Evolutionary conservation across 2,888 invertebrate genomes (phyloP).

Genomic region (Phrixothrix hirtus): DNA sequence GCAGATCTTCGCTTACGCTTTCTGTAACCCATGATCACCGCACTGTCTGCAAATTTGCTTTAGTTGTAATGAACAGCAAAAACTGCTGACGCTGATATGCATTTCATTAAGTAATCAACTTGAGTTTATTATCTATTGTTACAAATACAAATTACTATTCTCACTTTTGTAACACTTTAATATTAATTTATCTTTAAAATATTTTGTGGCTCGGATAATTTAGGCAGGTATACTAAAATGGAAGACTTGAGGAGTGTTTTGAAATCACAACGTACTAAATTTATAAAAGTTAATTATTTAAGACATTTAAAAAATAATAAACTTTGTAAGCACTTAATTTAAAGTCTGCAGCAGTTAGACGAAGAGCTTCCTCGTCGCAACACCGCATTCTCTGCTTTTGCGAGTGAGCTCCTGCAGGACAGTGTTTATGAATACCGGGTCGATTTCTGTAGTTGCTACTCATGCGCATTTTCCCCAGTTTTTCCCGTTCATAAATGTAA

Average conservation of each 20-base stretch:
- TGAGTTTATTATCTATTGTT: not conserved
- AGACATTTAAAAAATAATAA: too few species aligned
- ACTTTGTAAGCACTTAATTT: too few species aligned
- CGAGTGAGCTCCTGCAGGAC: conserved; percentile 24
- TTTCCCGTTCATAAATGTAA: conserved; percentile 20
- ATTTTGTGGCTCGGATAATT: conserved; percentile 28
- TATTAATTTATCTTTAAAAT: not conserved
- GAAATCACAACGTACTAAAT: too few species aligned
- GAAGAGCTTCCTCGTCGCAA: conserved; percentile 9
- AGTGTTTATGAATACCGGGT: conserved; percentile 25
- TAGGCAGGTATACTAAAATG: conserved; percentile 22
- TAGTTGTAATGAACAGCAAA: conserved; percentile 10
- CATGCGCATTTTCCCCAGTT: conserved; percentile 23
- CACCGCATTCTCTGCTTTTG: conserved; percentile 19
- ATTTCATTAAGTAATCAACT: conserved; percentile 14
- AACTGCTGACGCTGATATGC: conserved; percentile 18
- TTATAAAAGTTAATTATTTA: too few species aligned
- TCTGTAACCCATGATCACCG: conserved; percentile 21
- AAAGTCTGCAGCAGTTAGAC: not conserved
- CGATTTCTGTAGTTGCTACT: conserved; percentile 22
- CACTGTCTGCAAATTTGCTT: conserved; percentile 1
- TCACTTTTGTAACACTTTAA: not conserved
- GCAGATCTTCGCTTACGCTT: conserved; percentile 50
- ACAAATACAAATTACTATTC: not conserved
- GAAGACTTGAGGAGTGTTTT: conserved; percentile 21